Conservation (phyloP, 2,888 invertebrate genomes). For the Lathronympha strigana region DNA sequence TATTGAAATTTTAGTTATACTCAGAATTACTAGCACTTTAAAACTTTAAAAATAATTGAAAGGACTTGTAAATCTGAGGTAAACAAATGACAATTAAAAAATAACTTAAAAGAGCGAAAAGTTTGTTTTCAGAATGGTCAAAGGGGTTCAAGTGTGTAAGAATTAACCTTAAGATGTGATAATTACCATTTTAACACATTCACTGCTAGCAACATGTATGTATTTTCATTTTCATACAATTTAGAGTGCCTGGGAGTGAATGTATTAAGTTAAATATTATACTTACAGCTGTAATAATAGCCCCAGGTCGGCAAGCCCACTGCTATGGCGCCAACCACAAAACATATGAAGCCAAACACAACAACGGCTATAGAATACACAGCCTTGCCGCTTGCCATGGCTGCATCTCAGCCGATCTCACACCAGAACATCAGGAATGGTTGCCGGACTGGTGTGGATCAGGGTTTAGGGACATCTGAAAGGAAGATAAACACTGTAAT, state of each 20-base stretch:
- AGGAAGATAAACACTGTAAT: constrained; percentile 34
- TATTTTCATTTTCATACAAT: no score
- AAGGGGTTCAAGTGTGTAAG: background rate
- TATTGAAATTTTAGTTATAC: no score
- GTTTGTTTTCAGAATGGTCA: background rate
- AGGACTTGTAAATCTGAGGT: no score
- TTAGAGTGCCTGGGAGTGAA: no score
- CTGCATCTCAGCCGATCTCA: constrained; percentile 78
- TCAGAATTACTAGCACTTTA: no score
- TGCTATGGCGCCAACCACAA: constrained; percentile 92
- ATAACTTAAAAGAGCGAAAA: background rate
- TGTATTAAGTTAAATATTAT: constrained; percentile 42
- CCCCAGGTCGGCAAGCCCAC: constrained; percentile 95
- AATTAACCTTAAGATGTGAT: background rate
- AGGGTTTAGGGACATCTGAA: constrained; percentile 59
- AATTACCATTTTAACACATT: background rate
- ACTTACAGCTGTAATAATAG: constrained; percentile 89
- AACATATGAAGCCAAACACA: constrained; percentile 89
- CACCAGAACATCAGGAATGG: constrained; percentile 68
- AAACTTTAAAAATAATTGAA: no score
- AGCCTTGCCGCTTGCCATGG: constrained; percentile 87
- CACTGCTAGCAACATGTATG: no score
- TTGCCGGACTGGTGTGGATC: constrained; percentile 48
- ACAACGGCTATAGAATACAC: constrained; percentile 88
- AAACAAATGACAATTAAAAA: no score